A percentile compares a stretch with the other conserved stretches of the same genome.
Evolutionary conservation across 2,113 vertebrate genomes (phyloP).

Genomic region (Propithecus coquereli): DNA sequence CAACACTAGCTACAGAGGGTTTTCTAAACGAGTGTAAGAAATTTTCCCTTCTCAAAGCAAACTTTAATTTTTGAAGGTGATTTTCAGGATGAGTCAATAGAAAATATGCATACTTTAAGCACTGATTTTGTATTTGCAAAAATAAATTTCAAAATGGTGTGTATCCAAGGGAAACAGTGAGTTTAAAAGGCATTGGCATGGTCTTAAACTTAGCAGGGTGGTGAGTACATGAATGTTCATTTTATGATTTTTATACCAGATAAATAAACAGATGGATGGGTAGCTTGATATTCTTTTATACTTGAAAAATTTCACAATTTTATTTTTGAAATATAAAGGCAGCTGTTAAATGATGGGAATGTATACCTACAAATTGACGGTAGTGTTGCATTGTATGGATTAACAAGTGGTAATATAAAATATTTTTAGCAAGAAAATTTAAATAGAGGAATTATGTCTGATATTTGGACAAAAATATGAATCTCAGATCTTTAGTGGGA

Average conservation of each 20-base stretch:
- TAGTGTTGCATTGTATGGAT: neutral
- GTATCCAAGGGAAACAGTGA: neutral
- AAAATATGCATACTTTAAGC: neutral
- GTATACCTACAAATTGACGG: neutral
- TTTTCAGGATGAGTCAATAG: neutral
- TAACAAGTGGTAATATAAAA: neutral
- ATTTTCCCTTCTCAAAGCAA: neutral
- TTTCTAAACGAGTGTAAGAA: neutral
- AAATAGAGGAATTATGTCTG: neutral
- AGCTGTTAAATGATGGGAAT: neutral
- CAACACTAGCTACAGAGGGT: neutral
- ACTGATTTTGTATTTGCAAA: neutral
- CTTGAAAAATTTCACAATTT: neutral
- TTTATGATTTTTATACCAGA: neutral
- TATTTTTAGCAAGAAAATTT: neutral
- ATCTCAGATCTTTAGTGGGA: neutral
- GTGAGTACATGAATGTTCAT: neutral
- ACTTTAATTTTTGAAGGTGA: neutral
- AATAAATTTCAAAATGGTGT: neutral
- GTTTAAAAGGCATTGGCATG: neutral
- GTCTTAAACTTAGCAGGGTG: neutral
- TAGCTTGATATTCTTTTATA: neutral
- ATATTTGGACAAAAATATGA: neutral
- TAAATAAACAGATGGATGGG: neutral
- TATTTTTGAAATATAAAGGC: neutral